These are phyloP conservation scores for Drosophila melanosoma DNA, from an alignment of 2,888 invertebrate genomes.

Conservation along the genomic window DNA sequence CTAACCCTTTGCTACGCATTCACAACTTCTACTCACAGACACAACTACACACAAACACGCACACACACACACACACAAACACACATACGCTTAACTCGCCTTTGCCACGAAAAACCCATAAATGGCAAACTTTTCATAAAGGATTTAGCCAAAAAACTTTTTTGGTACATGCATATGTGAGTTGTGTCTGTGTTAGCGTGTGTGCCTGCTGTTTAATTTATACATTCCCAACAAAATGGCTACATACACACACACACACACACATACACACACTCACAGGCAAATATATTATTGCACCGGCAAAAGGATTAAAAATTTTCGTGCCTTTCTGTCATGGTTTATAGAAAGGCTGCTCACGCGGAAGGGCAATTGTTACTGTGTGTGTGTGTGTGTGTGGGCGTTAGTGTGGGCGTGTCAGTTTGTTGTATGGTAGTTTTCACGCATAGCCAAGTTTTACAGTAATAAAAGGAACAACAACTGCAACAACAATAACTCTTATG, in stretches of 20 bases:
- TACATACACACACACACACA: constrained; percentile 12
- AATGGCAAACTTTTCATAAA: constrained; percentile 76
- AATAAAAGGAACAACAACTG: constrained; percentile 55
- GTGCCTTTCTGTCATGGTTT: constrained; percentile 54
- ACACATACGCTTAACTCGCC: constrained; percentile 11
- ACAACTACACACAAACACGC: not conserved
- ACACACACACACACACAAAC: constrained; percentile 23
- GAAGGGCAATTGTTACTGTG: constrained; percentile 40
- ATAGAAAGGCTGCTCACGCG: constrained; percentile 33
- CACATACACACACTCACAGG: constrained; percentile 27
- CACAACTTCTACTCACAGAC: constrained; percentile 19
- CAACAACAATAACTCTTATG: constrained; percentile 42
- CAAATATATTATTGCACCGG: constrained; percentile 72
- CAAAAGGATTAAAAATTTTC: constrained; percentile 78
- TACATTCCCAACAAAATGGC: constrained; percentile 57
- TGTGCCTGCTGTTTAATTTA: constrained; percentile 69
- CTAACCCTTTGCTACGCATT: constrained; percentile 23
- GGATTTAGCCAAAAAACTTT: constrained; percentile 75
- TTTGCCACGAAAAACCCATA: constrained; percentile 62
- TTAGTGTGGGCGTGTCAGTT: constrained; percentile 49
- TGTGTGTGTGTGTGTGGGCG: constrained; percentile 18
- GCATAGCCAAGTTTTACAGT: constrained; percentile 70
- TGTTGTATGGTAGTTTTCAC: constrained; percentile 68
- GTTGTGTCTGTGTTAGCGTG: constrained; percentile 46
- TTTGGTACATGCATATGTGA: constrained; percentile 48